Base-by-base conservation (phyloP, 2,888 invertebrate genomes). In the Tinea pellionella region DNA sequence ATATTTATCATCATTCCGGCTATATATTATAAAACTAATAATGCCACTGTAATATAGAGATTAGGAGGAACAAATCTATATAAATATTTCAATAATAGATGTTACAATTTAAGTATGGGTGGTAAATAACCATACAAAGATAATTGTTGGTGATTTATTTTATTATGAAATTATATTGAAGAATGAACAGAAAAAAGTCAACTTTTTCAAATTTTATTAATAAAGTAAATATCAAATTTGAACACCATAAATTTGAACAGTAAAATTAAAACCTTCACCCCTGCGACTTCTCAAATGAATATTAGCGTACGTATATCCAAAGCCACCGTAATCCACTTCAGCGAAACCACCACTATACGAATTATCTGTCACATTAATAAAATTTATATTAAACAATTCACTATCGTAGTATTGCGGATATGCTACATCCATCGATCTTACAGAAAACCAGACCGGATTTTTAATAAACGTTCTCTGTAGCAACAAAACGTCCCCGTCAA, bases 231-330 rank as follows among this genome's bases (percentile, higher is more conserved):
- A 24, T 24, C 24, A 47, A 47, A 19, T 53, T 24, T 53, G 63
- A 1, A 67, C 18, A 15, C 75, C 75, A 62, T 70, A 73, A 42
- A 75, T 71, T 61, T 71, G 67, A 13, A 73, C 61, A 13, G 71
- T 72, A 61, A 69, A 75, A 64, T 73, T 73, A 57, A 67, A 72
- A 3, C 73, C 73, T n/a, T 65, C 59, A 65, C 72, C 72, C 9
- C 71, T 51, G 1, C 67, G 67, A 61, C 74, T 73, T 59, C 70
- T 65, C 47, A 75, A 62, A 63, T 72, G 72, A 8, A 74, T 64
- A 61, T 73, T 72, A 0, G 65, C 70, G 60, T 65, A 73, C 0
- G 65, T 68, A 19, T 66, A 63, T 11, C 73, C 73, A 1, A 71
- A 62, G 1, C 75, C 75, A 12, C 74, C 75, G 56, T 68, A 72